Conservation (phyloP, 2,888 invertebrate species). For the Aplocera efformata region DNA sequence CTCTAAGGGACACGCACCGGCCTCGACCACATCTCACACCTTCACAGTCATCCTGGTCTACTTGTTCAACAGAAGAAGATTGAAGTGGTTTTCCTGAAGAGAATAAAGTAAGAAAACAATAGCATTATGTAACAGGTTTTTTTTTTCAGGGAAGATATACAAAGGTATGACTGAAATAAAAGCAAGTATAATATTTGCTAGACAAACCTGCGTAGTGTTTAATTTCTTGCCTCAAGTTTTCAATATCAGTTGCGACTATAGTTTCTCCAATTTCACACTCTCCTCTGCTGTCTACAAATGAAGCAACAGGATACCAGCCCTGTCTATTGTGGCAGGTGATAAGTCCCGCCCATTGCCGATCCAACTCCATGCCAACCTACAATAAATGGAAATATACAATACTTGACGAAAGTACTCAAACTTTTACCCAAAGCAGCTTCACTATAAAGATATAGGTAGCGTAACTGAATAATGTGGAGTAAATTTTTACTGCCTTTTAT, state of each 20-base stretch:
- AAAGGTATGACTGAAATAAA: no score
- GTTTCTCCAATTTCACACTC: slow-evolving; percentile 74
- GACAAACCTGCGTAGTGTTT: slow-evolving; percentile 59
- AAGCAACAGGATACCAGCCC: slow-evolving; percentile 87
- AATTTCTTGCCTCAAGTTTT: slow-evolving; percentile 74
- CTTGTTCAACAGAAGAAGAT: slow-evolving; percentile 6
- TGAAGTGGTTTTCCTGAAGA: slow-evolving; percentile 14
- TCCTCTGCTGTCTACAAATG: slow-evolving; percentile 81
- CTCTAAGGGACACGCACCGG: slow-evolving; percentile 79
- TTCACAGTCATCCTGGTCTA: slow-evolving; percentile 62
- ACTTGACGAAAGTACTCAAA: no score
- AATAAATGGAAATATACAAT: no score
- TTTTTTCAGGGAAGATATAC: no score
- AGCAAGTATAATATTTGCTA: no score
- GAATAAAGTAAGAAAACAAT: slow-evolving; percentile 1
- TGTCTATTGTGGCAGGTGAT: slow-evolving; percentile 83
- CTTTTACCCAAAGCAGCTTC: no score
- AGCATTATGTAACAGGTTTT: no score
- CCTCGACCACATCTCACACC: slow-evolving; percentile 86
- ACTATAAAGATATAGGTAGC: no score
- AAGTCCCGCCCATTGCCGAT: slow-evolving; percentile 82
- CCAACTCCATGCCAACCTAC: slow-evolving; percentile 36
- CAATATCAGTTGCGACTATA: slow-evolving; percentile 75
- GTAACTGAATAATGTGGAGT: no score
- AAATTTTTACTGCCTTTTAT: no score